Evolutionary conservation across 2,888 invertebrate species (phyloP), one percentile per base, ranked within the genome.

Genomic region (Itoplectis maculator): DNA sequence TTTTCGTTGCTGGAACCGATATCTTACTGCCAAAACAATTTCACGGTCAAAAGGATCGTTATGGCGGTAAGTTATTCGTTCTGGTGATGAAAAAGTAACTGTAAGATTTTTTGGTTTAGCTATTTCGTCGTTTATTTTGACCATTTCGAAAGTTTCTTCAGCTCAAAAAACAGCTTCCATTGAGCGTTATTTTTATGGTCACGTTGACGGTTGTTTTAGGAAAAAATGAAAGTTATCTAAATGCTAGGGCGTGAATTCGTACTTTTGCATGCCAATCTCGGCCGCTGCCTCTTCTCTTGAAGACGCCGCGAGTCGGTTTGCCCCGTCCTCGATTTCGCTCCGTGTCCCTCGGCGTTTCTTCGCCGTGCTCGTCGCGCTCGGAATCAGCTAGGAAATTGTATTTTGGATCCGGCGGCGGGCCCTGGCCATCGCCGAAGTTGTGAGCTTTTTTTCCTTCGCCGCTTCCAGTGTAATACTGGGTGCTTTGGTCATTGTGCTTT

Each of bases 361-460:
- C 76, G 45, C 54, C 76, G n/a, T 79, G 76, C 74, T 89, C 91
- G 78, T 93, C 93, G 54, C 93, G 89, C 79, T 93, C 92, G 1
- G 91, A 89, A 88, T 93, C 93, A 2, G 93, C 93, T 61, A 93
- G 86, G 73, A 93, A 93, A 82, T 93, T 93, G 82, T 93, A 93
- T 42, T 92, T 91, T 56, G 93, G 93, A 88, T 93, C 93, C 45
- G 93, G 93, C 37, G 93, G 93, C 42, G 93, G 93, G 15, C 93
- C 93, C 82, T 93, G 92, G 29, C 92, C 93, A 82, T 92, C 89
- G 35, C 89, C 86, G 84, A 91, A 92, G 35, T 86, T 87, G 68
- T 91, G 89, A 79, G 85, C 85, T 74, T 89, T 91, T 61, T 90
- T 92, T n/a, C 88, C 89, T 49, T 90, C 90, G 0, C 84, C 82